These are phyloP conservation scores for Meda fulgida DNA, from an alignment of 2,797 vertebrate genomes.

Conservation along the genomic window DNA sequence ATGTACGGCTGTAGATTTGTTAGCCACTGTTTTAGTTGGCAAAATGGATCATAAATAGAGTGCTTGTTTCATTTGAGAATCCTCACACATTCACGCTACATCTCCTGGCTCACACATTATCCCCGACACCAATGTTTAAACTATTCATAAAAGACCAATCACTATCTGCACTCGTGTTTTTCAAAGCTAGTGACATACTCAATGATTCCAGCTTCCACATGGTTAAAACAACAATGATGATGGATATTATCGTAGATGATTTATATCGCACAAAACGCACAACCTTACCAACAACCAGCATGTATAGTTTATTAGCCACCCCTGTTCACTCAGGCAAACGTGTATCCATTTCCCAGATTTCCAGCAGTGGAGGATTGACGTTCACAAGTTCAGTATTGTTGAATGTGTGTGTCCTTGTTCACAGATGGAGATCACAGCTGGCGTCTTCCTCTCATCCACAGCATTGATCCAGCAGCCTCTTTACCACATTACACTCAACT, in stretches of 20 bases:
- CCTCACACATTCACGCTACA: no score
- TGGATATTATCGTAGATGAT: neutral
- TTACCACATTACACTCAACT: neutral
- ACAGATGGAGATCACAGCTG: conserved; percentile 57
- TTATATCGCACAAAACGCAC: neutral
- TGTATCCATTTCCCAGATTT: neutral
- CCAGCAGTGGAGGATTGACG: neutral
- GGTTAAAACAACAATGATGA: no score
- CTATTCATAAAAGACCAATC: no score
- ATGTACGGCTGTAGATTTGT: no score
- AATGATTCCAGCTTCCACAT: no score
- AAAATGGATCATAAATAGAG: neutral
- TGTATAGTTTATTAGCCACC: neutral
- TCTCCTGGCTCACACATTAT: no score
- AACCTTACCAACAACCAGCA: neutral
- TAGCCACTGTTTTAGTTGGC: neutral
- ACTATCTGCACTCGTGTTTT: no score
- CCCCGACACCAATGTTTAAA: no score
- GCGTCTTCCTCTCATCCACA: neutral
- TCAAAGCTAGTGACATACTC: no score
- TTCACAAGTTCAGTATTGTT: neutral
- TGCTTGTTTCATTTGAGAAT: no score
- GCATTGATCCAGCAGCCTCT: neutral
- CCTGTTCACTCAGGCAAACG: neutral
- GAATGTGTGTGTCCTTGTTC: conserved; percentile 13